These are phyloP conservation scores for Idaea dimidiata DNA, from an alignment of 2,888 invertebrate species.

Conservation along the genomic window DNA sequence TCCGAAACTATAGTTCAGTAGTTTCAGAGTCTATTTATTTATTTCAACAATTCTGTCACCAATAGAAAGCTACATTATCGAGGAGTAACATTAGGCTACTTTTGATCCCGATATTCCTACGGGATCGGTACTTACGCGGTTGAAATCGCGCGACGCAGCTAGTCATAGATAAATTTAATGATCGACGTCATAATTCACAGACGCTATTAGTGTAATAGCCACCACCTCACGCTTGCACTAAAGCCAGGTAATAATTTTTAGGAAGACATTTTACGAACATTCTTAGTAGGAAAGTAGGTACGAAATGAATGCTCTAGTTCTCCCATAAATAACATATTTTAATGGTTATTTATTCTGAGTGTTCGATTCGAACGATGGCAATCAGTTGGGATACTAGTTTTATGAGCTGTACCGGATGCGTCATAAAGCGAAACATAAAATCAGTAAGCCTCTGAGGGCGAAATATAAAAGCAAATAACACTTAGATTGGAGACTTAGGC, in stretches of 20 bases:
- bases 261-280: conserved; percentile 33
- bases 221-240: conserved; percentile 27
- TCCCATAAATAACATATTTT: conserved; percentile 60
- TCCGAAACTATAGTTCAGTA: no score
- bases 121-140: no score
- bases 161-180: conserved; percentile 9
- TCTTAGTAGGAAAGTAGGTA: conserved; percentile 28
- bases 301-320: conserved; percentile 44
- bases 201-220: conserved; percentile 29
- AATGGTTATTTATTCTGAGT: conserved; percentile 67
- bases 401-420: conserved; percentile 71
- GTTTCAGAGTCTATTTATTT: no score
- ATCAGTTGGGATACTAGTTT: conserved; percentile 73
- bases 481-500: conserved; percentile 68
- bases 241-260: conserved; percentile 30
- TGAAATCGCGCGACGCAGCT: no score
- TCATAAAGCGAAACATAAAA: conserved; percentile 74
- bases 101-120: no score
- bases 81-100: no score
- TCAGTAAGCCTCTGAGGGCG: conserved; percentile 66
- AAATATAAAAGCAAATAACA: conserved; percentile 76
- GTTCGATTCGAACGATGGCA: conserved; percentile 64
- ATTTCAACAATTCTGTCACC: no score
- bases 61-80: no score
- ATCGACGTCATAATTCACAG: conserved; percentile 23